phyloP scores from a whole-genome alignment of 2,113 vertebrate genomes.

The Thamnaconus septentrionalis region DNA sequence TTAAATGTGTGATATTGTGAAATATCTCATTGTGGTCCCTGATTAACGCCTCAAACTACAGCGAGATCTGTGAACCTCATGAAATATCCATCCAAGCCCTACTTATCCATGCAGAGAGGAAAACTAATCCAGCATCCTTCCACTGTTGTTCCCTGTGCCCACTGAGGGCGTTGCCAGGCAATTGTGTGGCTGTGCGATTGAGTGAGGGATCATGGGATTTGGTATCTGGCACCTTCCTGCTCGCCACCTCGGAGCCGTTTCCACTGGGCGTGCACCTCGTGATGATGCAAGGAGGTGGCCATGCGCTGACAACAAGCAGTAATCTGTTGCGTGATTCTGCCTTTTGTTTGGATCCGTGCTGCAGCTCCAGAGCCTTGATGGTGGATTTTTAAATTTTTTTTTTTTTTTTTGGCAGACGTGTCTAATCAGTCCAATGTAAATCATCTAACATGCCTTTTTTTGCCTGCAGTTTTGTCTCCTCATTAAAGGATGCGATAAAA shows the following conservation, averaged over 20 bases:
- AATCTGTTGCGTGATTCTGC: slow-evolving; percentile 57
- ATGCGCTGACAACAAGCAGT: slow-evolving; percentile 54
- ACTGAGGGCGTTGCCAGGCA: slow-evolving; percentile 66
- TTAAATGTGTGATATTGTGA: too few species aligned
- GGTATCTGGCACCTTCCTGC: slow-evolving; percentile 54
- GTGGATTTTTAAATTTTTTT: background rate
- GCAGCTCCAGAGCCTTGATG: slow-evolving; percentile 28
- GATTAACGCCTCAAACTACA: too few species aligned
- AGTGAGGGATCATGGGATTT: slow-evolving; percentile 65
- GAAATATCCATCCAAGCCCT: slow-evolving; percentile 24
- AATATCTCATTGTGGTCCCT: too few species aligned
- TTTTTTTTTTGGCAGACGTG: slow-evolving; percentile 31
- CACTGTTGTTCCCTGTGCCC: slow-evolving; percentile 46
- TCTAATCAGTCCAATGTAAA: slow-evolving; percentile 46
- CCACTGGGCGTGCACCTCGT: slow-evolving; percentile 50
- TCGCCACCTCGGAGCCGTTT: slow-evolving; percentile 55
- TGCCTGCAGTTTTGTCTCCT: slow-evolving; percentile 51
- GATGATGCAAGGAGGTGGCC: slow-evolving; percentile 63
- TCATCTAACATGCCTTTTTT: slow-evolving; percentile 53
- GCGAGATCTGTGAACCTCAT: background rate
- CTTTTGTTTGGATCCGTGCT: slow-evolving; percentile 23
- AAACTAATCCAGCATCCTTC: slow-evolving; percentile 33
- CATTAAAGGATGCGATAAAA: slow-evolving; percentile 57
- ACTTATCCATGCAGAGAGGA: slow-evolving; percentile 24
- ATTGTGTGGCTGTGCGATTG: slow-evolving; percentile 62